Evolutionary conservation across 1,140 invertebrate genomes (phyloP).

Genomic region (Araneus ventricosus): DNA sequence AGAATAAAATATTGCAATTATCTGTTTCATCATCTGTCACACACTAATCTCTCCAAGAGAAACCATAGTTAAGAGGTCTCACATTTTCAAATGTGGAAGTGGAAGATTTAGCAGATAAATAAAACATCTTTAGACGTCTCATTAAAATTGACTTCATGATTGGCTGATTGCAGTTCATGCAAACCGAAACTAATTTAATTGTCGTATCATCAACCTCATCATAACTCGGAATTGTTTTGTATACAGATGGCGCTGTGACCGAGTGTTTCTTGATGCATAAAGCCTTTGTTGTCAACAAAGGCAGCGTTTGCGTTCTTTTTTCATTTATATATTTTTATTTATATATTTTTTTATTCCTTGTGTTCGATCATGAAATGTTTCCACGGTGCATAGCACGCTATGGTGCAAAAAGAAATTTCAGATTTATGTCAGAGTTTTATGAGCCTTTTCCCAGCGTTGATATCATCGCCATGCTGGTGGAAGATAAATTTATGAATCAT

Average conservation of each 20-base stretch:
- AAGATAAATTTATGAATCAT: constrained; percentile 17
- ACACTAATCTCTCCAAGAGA: too few species aligned
- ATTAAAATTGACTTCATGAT: neutral
- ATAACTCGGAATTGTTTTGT: neutral
- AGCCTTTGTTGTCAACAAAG: constrained; percentile 16
- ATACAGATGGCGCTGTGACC: neutral
- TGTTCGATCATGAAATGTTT: neutral
- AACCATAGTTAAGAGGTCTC: neutral
- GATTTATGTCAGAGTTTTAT: neutral
- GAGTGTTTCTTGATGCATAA: neutral
- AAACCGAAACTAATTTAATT: neutral
- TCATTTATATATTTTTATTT: neutral
- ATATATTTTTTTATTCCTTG: too few species aligned
- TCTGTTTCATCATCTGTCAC: too few species aligned
- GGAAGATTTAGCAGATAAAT: neutral
- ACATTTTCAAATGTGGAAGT: neutral
- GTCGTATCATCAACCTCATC: neutral
- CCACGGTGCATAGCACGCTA: neutral
- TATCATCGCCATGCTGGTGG: neutral
- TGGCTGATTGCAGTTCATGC: neutral
- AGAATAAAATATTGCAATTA: too few species aligned
- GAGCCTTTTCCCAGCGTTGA: constrained; percentile 1
- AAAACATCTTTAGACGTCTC: neutral
- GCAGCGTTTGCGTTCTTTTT: neutral
- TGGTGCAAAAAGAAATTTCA: constrained; percentile 3